These are phyloP conservation scores for Cinclus cinclus DNA, from an alignment of 2,113 vertebrate genomes.

Conservation along the genomic window DNA sequence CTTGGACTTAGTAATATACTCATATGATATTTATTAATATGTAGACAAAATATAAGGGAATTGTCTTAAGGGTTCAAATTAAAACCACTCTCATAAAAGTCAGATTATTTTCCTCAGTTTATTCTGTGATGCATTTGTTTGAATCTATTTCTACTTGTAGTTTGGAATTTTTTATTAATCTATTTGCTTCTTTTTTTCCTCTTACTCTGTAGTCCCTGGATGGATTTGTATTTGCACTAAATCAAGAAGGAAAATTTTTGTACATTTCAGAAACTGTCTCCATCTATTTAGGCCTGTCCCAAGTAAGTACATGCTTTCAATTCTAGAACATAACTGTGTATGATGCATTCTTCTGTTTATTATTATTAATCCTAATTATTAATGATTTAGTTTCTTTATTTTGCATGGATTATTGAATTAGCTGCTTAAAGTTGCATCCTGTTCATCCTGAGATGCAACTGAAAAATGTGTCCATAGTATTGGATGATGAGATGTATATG, in stretches of 20 bases:
- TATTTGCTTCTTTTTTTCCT: slow-evolving; percentile 7
- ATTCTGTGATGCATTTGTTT: neutral
- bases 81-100: neutral
- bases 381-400: slow-evolving; percentile 34
- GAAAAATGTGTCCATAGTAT: neutral
- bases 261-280: slow-evolving; percentile 99
- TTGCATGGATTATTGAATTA: slow-evolving; percentile 44
- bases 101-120: neutral
- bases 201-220: slow-evolving; percentile 89
- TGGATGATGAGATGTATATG: neutral
- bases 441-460: slow-evolving; percentile 17
- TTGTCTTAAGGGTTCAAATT: neutral
- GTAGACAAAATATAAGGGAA: neutral
- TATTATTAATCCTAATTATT: slow-evolving; percentile 1
- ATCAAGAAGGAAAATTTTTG: slow-evolving; percentile 98
- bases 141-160: neutral
- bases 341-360: neutral
- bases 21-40: neutral
- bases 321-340: slow-evolving; percentile 7
- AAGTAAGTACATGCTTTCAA: slow-evolving; percentile 83
- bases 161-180: slow-evolving; percentile 35
- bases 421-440: slow-evolving; percentile 20
- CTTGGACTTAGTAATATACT: neutral
- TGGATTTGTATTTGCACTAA: slow-evolving; percentile 99
- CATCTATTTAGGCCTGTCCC: slow-evolving; percentile 98